These are phyloP conservation scores for Sebastes taczanowskii DNA, from an alignment of 2,797 vertebrate genomes.

Conservation along the genomic window DNA sequence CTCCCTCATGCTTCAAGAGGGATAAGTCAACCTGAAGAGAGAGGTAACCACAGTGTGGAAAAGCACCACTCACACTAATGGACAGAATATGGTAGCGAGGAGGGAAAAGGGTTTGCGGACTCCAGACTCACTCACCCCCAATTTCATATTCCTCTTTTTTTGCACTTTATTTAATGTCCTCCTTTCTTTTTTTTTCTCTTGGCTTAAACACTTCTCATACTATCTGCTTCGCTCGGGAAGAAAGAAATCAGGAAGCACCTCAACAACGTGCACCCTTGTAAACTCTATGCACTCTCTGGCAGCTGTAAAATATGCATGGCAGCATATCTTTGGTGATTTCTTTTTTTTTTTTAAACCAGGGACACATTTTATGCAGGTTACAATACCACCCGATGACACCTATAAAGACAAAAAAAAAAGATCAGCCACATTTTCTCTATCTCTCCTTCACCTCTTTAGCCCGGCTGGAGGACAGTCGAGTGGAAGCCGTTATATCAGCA, in stretches of 20 bases:
- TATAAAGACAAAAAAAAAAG: slow-evolving; percentile 32
- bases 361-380: slow-evolving; percentile 58
- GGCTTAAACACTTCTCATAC: slow-evolving; percentile 21
- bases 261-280: slow-evolving; percentile 38
- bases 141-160: slow-evolving; percentile 29
- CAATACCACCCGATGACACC: slow-evolving; percentile 45
- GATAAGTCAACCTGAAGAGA: slow-evolving; percentile 61
- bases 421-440: background rate
- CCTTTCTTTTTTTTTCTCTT: background rate
- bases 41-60: slow-evolving; percentile 39
- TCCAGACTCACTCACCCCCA: slow-evolving; percentile 18
- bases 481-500: slow-evolving; percentile 33
- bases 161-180: slow-evolving; percentile 43
- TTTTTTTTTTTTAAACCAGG: slow-evolving; percentile 20
- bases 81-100: slow-evolving; percentile 45
- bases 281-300: slow-evolving; percentile 40
- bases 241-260: slow-evolving; percentile 20
- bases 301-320: slow-evolving; percentile 68
- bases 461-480: slow-evolving; percentile 23
- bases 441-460: slow-evolving; percentile 51
- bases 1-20: slow-evolving; percentile 37
- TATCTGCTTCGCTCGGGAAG: background rate
- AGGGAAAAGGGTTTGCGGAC: slow-evolving; percentile 27
- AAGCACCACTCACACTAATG: slow-evolving; percentile 72
- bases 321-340: slow-evolving; percentile 22